Base-by-base conservation (phyloP, 2,113 vertebrate genomes). In the Leucosticte australis region DNA sequence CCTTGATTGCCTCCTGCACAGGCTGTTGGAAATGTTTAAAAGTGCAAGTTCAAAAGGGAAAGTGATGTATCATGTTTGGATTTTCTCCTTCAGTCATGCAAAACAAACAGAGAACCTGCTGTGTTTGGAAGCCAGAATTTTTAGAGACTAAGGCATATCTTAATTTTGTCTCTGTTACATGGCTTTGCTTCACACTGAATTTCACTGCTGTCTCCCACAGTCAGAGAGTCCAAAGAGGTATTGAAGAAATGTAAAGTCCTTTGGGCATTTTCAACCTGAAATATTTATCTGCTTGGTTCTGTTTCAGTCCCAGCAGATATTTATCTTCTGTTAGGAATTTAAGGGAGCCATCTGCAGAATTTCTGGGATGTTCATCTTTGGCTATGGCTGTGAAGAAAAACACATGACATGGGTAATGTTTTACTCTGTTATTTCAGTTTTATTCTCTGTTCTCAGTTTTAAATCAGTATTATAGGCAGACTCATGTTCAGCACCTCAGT, bases 1-100 rank as follows among this genome's bases (percentile, higher is more conserved):
- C 84, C 94, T 87, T 74, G 90, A 60, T 78, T 89, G 82, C 87
- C 68, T 95, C 67, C 92, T 60, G 82, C 93, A 88, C 86, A 92
- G 93, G 83, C 95, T 95, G 90, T 74, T 95, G 93, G 92, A 95
- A 96, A 84, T 65, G 59, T 96, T 97, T 96, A 42, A 87, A 89
- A 94, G 91, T 93, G 87, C 91, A 94, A 91, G 91, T 92, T 93
- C 92, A 97, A 93, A 87, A 93, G 89, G 83, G 82, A 86, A 92
- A 90, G 81, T 64, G 83, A 96, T 92, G 90, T 86, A 89, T 95
- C 93, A 82, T 80, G 81, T 95, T 95, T 86, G 81, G 77, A 31
- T 94, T 96, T 92, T 92, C 87, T 90, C 83, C 64, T 85, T 90
- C 90, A 88, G 86, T 93, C 75, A 81, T 90, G 83, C 80, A 92